Percentiles rank a stretch among this genome's conserved stretches.
These are phyloP conservation scores for Etheostoma spectabile DNA, from an alignment of 2,113 vertebrate genomes.

Conservation along the genomic window DNA sequence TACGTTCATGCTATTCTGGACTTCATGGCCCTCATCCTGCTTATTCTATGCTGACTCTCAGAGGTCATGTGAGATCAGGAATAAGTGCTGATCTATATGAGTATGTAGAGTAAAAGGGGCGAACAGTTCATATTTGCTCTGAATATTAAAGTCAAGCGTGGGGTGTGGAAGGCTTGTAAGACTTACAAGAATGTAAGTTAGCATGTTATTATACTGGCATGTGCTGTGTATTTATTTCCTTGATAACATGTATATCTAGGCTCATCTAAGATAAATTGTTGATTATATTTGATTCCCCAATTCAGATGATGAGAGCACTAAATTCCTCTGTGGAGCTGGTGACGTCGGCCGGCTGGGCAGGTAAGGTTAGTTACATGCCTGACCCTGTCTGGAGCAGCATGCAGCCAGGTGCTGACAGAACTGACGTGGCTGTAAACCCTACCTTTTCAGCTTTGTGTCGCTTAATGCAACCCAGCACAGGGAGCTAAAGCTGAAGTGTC, in stretches of 20 bases:
- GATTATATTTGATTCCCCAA: neutral
- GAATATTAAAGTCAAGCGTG: neutral
- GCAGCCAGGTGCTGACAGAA: slow-evolving; percentile 45
- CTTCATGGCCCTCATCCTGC: slow-evolving; percentile 11
- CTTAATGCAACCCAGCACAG: slow-evolving; percentile 47
- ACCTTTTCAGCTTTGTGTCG: slow-evolving; percentile 13
- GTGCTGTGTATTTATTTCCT: neutral
- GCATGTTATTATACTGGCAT: neutral
- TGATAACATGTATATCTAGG: neutral
- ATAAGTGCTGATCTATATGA: neutral
- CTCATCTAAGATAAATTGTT: neutral
- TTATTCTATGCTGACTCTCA: slow-evolving; percentile 35
- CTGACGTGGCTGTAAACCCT: slow-evolving; percentile 26
- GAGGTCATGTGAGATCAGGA: neutral
- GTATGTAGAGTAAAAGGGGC: neutral
- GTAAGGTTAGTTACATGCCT: slow-evolving; percentile 31
- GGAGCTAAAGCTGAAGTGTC: slow-evolving; percentile 37
- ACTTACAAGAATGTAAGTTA: neutral
- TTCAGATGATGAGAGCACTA: neutral
- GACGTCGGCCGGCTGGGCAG: slow-evolving; percentile 9
- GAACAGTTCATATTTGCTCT: slow-evolving; percentile 1
- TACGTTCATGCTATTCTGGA: slow-evolving; percentile 32
- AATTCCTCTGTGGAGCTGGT: neutral
- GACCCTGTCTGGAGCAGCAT: slow-evolving; percentile 37
- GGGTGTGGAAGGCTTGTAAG: neutral